Conservation (phyloP, 2,797 vertebrate species). For the Carapus acus region DNA sequence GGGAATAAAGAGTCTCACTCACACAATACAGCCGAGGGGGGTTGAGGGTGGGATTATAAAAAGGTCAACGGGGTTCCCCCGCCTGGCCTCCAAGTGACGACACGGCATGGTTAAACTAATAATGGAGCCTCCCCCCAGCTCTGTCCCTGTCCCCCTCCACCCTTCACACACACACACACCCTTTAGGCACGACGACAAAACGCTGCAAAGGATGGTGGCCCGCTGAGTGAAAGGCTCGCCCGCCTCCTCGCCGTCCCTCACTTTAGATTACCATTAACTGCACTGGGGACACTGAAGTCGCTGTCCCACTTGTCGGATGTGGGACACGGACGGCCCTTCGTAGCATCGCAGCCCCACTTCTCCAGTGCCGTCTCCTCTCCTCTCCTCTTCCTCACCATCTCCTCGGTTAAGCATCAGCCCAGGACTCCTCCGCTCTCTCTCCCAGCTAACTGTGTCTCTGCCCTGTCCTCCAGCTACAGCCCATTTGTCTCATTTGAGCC, state of each 20-base stretch:
- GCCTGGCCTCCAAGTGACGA: conserved; percentile 67
- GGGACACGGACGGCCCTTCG: conserved; percentile 58
- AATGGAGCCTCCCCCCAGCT: too few species aligned
- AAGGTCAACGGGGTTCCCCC: conserved; percentile 65
- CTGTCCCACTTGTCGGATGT: conserved; percentile 70
- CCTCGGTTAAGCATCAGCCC: conserved; percentile 32
- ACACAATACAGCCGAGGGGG: conserved; percentile 52
- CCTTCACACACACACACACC: too few species aligned
- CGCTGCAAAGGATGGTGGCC: conserved; percentile 36
- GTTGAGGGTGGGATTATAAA: conserved; percentile 56
- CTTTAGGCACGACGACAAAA: conserved; percentile 54
- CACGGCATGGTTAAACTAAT: conserved; percentile 58
- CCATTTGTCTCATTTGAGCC: conserved; percentile 1
- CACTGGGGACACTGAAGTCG: conserved; percentile 50
- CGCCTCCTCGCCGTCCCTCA: conserved; percentile 52
- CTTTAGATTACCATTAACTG: conserved; percentile 66
- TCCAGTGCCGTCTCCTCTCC: conserved; percentile 29
- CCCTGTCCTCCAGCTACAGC: conserved; percentile 10
- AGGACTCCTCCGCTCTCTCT: conserved; percentile 27
- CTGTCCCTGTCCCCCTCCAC: too few species aligned
- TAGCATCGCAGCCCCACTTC: conserved; percentile 37
- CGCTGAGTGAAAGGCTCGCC: conserved; percentile 36
- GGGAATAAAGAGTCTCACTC: conserved; percentile 49
- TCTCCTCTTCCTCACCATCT: conserved; percentile 14
- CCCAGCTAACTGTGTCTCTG: conserved; percentile 1